Evolutionary conservation across 2,113 vertebrate genomes (phyloP).

Genomic region (Oenanthe oenanthe): DNA sequence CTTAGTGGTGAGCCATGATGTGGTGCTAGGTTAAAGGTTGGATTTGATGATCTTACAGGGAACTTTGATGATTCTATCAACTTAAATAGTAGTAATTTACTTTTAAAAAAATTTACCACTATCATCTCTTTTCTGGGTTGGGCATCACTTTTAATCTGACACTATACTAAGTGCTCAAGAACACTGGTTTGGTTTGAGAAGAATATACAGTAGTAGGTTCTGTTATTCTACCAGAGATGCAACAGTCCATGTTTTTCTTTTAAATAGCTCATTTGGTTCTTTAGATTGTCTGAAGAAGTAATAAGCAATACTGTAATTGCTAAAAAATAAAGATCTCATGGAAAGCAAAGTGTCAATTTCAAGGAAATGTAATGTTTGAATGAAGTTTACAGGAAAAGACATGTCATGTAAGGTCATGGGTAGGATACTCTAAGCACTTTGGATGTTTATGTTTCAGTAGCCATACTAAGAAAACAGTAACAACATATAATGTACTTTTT

Average conservation of each 20-base stretch:
- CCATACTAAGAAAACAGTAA: background rate
- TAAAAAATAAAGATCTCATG: background rate
- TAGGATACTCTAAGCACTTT: background rate
- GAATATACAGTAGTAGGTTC: background rate
- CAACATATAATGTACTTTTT: background rate
- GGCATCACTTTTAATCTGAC: background rate
- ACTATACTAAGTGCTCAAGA: background rate
- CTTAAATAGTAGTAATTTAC: background rate
- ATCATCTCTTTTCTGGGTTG: background rate
- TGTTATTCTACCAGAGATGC: background rate
- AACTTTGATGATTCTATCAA: background rate
- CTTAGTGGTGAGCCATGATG: background rate
- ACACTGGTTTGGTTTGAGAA: background rate
- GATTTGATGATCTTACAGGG: background rate
- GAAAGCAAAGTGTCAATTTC: background rate
- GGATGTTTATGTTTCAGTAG: background rate
- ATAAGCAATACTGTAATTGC: background rate
- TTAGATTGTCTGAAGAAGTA: background rate
- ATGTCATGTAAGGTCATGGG: background rate
- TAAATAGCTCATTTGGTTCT: background rate
- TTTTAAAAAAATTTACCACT: background rate
- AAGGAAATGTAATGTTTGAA: background rate
- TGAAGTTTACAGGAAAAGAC: background rate
- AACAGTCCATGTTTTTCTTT: background rate
- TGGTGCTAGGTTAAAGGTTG: background rate